Evolutionary conservation across 1,140 invertebrate genomes (phyloP).

Genomic region (Parasteatoda tepidariorum): DNA sequence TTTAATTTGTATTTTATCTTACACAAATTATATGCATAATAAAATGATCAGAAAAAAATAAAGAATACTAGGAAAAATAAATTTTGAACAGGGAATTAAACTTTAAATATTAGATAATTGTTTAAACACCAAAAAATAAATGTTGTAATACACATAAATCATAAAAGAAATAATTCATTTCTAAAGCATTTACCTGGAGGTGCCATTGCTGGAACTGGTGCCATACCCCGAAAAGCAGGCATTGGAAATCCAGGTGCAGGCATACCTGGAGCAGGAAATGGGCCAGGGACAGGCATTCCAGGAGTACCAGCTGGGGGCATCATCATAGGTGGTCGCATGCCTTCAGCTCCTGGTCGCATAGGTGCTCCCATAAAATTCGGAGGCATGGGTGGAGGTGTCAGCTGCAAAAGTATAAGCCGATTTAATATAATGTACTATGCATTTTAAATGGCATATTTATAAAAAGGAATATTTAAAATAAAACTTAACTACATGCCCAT

Average conservation of each 20-base stretch:
- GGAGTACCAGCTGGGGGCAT: conserved; percentile 41
- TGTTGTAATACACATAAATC: not conserved
- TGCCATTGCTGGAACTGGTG: conserved; percentile 44
- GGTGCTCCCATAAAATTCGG: conserved; percentile 47
- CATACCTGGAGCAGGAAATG: conserved; percentile 23
- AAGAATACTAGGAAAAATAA: too few relatives aligned
- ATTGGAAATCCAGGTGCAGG: conserved; percentile 43
- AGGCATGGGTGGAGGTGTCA: conserved; percentile 51
- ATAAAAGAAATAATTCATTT: not conserved
- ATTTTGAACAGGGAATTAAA: not conserved
- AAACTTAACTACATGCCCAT: not conserved
- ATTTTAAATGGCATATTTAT: too few relatives aligned
- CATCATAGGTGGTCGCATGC: conserved; percentile 54
- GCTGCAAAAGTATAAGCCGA: conserved; percentile 29
- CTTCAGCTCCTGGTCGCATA: conserved; percentile 39
- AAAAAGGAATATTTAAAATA: too few relatives aligned
- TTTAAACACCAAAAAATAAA: not conserved
- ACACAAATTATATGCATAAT: not conserved
- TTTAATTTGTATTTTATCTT: too few relatives aligned
- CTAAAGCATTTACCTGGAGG: conserved; percentile 28
- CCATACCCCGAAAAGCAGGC: conserved; percentile 40
- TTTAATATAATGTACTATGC: too few relatives aligned
- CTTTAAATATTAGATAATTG: not conserved
- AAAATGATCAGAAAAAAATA: not conserved
- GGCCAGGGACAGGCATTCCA: conserved; percentile 38